Conservation (phyloP, 2,888 invertebrate genomes). For the Drosophila mercatorum region DNA sequence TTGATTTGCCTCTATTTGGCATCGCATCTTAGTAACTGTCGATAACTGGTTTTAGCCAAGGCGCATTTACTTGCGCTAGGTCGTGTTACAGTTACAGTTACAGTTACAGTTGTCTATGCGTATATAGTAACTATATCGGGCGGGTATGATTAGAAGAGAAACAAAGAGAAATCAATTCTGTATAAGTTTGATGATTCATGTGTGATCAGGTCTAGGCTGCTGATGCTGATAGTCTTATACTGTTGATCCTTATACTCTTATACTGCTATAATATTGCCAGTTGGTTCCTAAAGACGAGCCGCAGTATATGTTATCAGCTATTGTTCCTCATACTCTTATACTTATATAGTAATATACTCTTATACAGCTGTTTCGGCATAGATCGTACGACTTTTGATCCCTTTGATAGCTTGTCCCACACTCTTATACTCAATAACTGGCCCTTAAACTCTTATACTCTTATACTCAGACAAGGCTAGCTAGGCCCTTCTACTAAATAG, state of each 20-base stretch:
- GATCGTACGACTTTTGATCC: too few species aligned
- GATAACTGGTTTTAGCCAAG: conserved; percentile 30
- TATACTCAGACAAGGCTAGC: not conserved
- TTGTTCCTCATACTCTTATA: too few species aligned
- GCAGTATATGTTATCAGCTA: too few species aligned
- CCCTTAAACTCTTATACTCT: too few species aligned
- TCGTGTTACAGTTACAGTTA: conserved; percentile 2
- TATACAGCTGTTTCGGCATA: too few species aligned
- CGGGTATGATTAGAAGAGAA: not conserved
- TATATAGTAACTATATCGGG: not conserved
- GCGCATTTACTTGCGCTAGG: conserved; percentile 8
- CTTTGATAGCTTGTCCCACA: too few species aligned
- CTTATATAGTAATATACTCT: not conserved
- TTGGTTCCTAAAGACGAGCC: too few species aligned
- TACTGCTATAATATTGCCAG: not conserved
- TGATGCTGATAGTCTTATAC: not conserved
- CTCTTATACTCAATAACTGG: too few species aligned
- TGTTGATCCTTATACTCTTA: not conserved
- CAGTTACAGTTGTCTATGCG: not conserved
- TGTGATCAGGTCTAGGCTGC: not conserved
- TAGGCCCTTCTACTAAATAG: not conserved
- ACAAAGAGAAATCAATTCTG: not conserved
- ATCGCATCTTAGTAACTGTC: not conserved
- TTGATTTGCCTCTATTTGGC: conserved; percentile 24
- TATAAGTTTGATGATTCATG: not conserved